Conservation (phyloP, 2,888 invertebrate genomes). For the Tenthredo amoena region DNA sequence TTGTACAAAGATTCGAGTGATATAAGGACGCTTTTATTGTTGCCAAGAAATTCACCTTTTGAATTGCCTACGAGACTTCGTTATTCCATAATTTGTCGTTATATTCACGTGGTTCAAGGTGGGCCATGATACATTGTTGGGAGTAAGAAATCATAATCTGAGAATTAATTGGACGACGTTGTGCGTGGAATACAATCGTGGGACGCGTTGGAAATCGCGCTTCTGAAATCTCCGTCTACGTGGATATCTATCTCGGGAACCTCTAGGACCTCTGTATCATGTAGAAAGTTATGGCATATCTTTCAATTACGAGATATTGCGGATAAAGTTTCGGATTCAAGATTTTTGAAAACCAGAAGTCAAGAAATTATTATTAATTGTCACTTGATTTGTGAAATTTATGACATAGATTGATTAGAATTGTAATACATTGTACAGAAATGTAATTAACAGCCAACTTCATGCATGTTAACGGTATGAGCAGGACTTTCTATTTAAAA, state of each 20-base stretch:
- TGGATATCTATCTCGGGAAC: not conserved
- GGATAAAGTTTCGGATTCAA: not conserved
- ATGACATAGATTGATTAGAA: not conserved
- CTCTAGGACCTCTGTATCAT: not conserved
- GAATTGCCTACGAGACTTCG: not conserved
- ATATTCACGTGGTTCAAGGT: not conserved
- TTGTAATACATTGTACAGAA: not conserved
- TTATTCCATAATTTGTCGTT: not conserved
- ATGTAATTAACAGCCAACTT: not conserved
- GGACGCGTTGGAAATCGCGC: constrained; percentile 37
- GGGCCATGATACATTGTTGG: not conserved
- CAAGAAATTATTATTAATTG: not conserved
- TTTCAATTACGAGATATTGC: not conserved
- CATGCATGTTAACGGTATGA: not conserved
- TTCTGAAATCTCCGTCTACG: constrained; percentile 29
- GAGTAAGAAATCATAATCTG: not conserved
- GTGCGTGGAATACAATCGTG: constrained; percentile 30
- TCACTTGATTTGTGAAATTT: not conserved
- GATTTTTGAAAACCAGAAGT: not conserved
- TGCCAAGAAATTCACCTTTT: not conserved
- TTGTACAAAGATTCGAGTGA: not conserved
- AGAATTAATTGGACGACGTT: constrained; percentile 34
- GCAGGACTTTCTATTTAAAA: not conserved
- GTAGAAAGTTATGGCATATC: not conserved
- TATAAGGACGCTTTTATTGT: not conserved